Percentiles rank a stretch among this genome's conserved stretches.
Conservation (phyloP, 53 echinoderm and acorn worm species). For the Apostichopus leukothele region DNA sequence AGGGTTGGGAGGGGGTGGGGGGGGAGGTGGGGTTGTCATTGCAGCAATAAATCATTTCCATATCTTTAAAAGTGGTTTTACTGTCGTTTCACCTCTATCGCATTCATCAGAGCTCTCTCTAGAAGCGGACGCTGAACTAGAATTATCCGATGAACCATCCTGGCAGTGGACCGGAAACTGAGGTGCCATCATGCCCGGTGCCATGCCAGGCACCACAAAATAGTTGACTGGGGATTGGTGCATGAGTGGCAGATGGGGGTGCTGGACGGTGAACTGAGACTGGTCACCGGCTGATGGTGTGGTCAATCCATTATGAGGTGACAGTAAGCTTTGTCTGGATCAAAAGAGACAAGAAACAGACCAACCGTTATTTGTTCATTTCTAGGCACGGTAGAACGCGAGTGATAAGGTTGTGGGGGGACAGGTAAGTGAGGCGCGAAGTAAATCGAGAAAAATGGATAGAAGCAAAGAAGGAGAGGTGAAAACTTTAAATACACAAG, state of each 20-base stretch:
- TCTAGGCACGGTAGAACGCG: too few relatives aligned
- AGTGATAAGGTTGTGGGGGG: too few relatives aligned
- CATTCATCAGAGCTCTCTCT: slow-evolving; percentile 95
- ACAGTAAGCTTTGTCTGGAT: slow-evolving; percentile 23
- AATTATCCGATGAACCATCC: slow-evolving; percentile 30
- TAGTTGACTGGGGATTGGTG: slow-evolving; percentile 24
- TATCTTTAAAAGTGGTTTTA: too few relatives aligned
- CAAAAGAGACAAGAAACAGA: not conserved
- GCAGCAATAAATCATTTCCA: too few relatives aligned
- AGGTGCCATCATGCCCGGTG: slow-evolving; percentile 34
- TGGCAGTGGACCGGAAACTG: slow-evolving; percentile 38
- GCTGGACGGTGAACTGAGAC: slow-evolving; percentile 13
- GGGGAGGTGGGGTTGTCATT: too few relatives aligned
- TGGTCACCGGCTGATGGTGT: slow-evolving; percentile 43
- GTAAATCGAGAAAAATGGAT: too few relatives aligned
- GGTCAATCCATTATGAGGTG: slow-evolving; percentile 49
- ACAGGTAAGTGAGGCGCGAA: too few relatives aligned
- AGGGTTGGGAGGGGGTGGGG: too few relatives aligned
- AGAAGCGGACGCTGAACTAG: slow-evolving; percentile 62
- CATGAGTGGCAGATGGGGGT: slow-evolving; percentile 42
- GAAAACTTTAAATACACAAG: too few relatives aligned
- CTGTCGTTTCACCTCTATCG: slow-evolving; percentile 68
- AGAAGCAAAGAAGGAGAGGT: too few relatives aligned
- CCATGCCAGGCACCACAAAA: slow-evolving; percentile 17
- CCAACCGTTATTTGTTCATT: too few relatives aligned